A percentile compares a stretch with the other conserved stretches of the same genome.
Conservation (phyloP, 2,888 invertebrate species). For the Lepeophtheirus nordmannii region DNA sequence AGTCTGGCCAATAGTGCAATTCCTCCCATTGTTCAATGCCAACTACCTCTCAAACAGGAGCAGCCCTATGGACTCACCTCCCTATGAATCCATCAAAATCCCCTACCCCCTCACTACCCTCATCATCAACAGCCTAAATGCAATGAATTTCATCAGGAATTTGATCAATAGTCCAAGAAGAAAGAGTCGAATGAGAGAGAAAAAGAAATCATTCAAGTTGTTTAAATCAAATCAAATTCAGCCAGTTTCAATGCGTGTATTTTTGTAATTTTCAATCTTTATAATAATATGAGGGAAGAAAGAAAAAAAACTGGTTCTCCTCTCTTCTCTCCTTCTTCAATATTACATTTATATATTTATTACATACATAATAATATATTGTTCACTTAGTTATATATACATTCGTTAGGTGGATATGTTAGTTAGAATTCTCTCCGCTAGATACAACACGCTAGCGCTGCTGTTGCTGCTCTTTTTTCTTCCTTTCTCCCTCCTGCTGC, state of each 20-base stretch:
- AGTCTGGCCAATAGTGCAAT: neutral
- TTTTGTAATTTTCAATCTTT: no score
- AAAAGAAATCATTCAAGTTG: neutral
- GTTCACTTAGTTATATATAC: neutral
- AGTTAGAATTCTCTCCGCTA: neutral
- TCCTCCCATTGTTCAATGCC: neutral
- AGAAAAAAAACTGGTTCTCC: no score
- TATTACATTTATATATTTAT: no score
- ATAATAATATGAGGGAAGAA: no score
- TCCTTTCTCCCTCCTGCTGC: constrained; percentile 5
- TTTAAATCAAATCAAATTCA: no score
- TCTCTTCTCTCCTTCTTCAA: no score
- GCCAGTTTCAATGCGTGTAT: no score
- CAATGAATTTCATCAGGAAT: neutral
- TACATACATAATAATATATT: no score
- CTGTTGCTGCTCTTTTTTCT: neutral
- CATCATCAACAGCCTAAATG: no score
- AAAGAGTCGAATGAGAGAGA: neutral
- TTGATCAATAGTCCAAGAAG: neutral
- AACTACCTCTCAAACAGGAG: constrained; percentile 17
- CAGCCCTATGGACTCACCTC: constrained; percentile 20
- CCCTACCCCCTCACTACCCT: no score
- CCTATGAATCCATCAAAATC: neutral
- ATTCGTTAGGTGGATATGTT: constrained; percentile 4
- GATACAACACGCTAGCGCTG: neutral